Evolutionary conservation across 2,113 vertebrate genomes (phyloP), one percentile per base, ranked within the genome.

Genomic region (Corythornis madagascariensis): DNA sequence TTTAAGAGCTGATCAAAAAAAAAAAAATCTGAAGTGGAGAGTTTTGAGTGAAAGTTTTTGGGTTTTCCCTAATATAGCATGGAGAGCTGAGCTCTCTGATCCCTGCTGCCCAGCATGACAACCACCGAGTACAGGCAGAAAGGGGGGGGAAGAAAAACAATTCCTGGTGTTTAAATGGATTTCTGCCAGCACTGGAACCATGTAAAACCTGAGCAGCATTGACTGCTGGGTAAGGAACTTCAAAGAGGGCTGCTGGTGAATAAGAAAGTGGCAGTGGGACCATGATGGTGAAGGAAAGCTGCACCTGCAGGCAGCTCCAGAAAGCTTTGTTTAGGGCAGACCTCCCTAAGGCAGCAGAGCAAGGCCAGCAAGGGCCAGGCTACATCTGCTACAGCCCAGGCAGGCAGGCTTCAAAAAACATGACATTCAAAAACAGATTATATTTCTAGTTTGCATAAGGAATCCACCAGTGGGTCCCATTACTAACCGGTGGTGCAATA

Each of bases 241-340:
- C 31, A 40, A 2, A 63, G 57, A 17, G 53, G 13, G 7, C 4
- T 78, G 52, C 11, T 18, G 4, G 20, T 6, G 12, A 70, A 20
- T 11, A 13, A 59, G 40, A 64, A 72, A 48, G 66, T 74, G 56
- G 42, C 33, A 16, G 12, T 31, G 31, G 66, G 50, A 90, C 47
- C 0, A 0, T 9, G n/a, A 15, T 14, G 1, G 0, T 14, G 56
- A 88, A 25, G 8, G 4, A 45, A 80, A 47, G 26, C 17, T 45
- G 50, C 2, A 7, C 26, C 26, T 59, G 28, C 38, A 66, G 16
- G 24, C 28, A 67, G 17, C 28, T 84, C 22, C 24, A 53, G 60
- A 35, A 60, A 56, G 50, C 47, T 22, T 53, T 5, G 29, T 38
- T 71, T 52, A 8, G 55, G 38, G 43, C 4, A 21, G 56, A 56